Conservation (phyloP, 2,888 invertebrate genomes). For the Machimus atricapillus region DNA sequence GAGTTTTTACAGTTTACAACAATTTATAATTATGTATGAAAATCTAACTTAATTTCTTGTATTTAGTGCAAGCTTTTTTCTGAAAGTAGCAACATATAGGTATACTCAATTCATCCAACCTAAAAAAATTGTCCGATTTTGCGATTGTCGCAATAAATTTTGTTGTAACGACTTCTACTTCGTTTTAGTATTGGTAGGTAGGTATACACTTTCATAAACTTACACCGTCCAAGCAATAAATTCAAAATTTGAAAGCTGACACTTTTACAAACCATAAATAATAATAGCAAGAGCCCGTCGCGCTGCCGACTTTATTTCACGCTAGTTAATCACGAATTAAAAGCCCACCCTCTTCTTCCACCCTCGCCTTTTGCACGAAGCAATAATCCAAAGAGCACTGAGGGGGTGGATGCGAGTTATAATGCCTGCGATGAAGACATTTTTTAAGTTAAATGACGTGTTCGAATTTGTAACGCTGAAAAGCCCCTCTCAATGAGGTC, state of each 20-base stretch:
- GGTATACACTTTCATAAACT: background rate
- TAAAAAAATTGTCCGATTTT: background rate
- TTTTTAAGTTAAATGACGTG: constrained; percentile 43
- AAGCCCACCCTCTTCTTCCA: background rate
- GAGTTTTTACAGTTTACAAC: background rate
- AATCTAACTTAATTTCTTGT: too few relatives aligned
- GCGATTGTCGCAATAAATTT: background rate
- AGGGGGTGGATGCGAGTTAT: background rate
- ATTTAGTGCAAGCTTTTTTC: too few relatives aligned
- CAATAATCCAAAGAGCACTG: background rate
- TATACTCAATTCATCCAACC: background rate
- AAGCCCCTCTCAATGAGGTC: background rate
- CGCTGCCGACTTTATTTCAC: constrained; percentile 43
- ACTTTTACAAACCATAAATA: constrained; percentile 15
- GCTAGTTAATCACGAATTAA: constrained; percentile 41
- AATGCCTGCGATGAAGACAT: constrained; percentile 41
- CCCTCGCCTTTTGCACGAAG: background rate
- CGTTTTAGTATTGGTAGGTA: background rate
- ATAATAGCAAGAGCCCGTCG: background rate
- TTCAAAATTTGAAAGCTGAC: background rate
- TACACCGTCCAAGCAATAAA: background rate
- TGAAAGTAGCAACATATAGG: too few relatives aligned
- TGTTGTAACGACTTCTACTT: background rate
- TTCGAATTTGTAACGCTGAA: constrained; percentile 37
- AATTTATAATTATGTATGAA: background rate